Conservation (phyloP, 2,888 invertebrate genomes). For the Phoenoteleia sp. region DNA sequence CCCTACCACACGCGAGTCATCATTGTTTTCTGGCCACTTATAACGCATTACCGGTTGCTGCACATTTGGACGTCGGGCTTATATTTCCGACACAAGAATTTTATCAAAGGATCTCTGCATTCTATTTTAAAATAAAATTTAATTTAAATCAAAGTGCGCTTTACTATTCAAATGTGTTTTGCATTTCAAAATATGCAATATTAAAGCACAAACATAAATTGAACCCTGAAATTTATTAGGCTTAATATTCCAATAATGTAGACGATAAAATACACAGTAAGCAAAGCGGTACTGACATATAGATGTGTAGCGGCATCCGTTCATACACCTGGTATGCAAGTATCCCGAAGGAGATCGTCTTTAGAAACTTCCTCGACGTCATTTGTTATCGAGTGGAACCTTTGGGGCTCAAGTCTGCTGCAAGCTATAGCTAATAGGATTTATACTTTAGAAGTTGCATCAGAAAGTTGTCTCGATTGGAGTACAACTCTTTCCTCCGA, state of each 20-base stretch:
- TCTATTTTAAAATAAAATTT: no score
- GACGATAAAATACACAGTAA: slow-evolving; percentile 34
- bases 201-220: not conserved
- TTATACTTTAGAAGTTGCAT: slow-evolving; percentile 64
- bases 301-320: slow-evolving; percentile 31
- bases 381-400: slow-evolving; percentile 67
- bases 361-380: slow-evolving; percentile 68
- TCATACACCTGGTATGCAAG: slow-evolving; percentile 64
- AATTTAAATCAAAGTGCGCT: no score
- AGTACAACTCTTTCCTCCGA: slow-evolving; percentile 61
- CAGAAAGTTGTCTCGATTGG: slow-evolving; percentile 62
- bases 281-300: slow-evolving; percentile 27
- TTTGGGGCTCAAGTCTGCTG: slow-evolving; percentile 52
- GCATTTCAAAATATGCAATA: no score
- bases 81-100: not conserved
- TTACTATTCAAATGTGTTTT: no score
- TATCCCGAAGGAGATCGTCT: slow-evolving; percentile 69
- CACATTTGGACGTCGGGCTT: not conserved
- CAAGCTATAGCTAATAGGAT: slow-evolving; percentile 71
- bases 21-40: slow-evolving; percentile 1
- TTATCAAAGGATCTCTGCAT: no score
- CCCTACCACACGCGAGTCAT: slow-evolving; percentile 6
- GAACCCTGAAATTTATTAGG: slow-evolving; percentile 8
- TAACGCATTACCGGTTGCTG: not conserved
- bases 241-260: slow-evolving; percentile 16